Evolutionary conservation across 2,113 vertebrate genomes (phyloP).

Genomic region (Lophochroa leadbeateri): DNA sequence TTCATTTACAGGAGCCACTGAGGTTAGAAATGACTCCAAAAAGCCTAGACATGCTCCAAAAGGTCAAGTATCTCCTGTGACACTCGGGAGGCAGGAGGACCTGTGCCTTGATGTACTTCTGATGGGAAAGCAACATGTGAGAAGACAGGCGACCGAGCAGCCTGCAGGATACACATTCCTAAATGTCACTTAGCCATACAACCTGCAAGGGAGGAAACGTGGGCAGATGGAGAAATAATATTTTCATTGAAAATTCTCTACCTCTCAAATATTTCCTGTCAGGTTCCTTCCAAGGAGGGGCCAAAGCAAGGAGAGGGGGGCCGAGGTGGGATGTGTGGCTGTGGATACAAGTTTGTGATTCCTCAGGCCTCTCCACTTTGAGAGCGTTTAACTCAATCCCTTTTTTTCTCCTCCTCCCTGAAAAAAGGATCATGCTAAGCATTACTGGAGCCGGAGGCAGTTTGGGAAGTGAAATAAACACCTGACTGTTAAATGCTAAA

Average conservation of each 20-base stretch:
- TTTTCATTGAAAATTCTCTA: slow-evolving; percentile 73
- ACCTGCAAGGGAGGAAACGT: slow-evolving; percentile 66
- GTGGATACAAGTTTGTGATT: slow-evolving; percentile 57
- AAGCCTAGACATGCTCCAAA: background rate
- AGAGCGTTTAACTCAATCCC: slow-evolving; percentile 32
- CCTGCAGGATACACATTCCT: slow-evolving; percentile 69
- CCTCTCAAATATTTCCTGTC: slow-evolving; percentile 73
- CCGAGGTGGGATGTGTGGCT: slow-evolving; percentile 31
- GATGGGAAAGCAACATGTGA: slow-evolving; percentile 53
- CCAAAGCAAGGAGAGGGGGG: background rate
- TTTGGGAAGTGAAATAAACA: slow-evolving; percentile 76
- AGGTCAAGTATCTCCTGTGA: slow-evolving; percentile 60
- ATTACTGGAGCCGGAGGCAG: slow-evolving; percentile 68
- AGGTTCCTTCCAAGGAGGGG: slow-evolving; percentile 67
- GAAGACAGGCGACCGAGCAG: background rate
- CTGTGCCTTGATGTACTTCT: background rate
- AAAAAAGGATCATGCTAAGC: slow-evolving; percentile 41
- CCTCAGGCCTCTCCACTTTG: slow-evolving; percentile 56
- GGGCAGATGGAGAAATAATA: slow-evolving; percentile 75
- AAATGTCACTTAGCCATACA: slow-evolving; percentile 69
- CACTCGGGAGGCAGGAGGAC: slow-evolving; percentile 5
- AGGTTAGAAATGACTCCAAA: background rate
- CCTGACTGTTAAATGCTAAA: slow-evolving; percentile 72
- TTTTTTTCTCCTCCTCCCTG: slow-evolving; percentile 2
- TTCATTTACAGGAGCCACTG: background rate